A percentile compares a stretch with the other conserved stretches of the same genome.
Conservation (phyloP, 2,113 vertebrate species). For the Sinocyclocheilus rhinocerous region DNA sequence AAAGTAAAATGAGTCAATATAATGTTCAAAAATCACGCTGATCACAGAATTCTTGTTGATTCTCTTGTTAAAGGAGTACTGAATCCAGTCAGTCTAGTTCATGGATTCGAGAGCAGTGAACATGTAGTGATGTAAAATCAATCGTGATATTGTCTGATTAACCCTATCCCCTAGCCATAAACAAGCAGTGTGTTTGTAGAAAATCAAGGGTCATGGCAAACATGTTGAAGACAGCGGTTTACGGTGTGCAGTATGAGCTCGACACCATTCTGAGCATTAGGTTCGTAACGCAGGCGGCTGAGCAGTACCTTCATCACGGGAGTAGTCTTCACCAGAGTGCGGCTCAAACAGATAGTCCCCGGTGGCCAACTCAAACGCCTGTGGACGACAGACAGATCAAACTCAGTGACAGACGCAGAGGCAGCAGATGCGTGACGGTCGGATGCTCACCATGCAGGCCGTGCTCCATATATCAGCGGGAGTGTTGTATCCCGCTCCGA, state of each 20-base stretch:
- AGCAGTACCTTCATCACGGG: conserved; percentile 91
- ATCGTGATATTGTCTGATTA: too few relatives aligned
- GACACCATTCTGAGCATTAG: background rate
- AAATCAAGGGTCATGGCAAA: background rate
- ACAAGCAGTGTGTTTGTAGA: too few relatives aligned
- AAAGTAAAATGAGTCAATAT: background rate
- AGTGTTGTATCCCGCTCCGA: conserved; percentile 97
- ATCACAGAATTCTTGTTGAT: too few relatives aligned
- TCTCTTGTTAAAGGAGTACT: too few relatives aligned
- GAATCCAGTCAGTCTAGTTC: too few relatives aligned
- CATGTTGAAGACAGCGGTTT: background rate
- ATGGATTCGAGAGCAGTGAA: too few relatives aligned
- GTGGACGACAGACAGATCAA: conserved; percentile 37
- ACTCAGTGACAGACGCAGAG: background rate
- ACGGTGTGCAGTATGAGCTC: background rate
- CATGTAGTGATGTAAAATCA: too few relatives aligned
- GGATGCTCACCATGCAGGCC: conserved; percentile 92
- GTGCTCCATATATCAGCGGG: conserved; percentile 99
- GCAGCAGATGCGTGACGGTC: background rate
- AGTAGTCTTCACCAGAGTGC: conserved; percentile 98
- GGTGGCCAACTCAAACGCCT: conserved; percentile 97
- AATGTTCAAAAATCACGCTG: too few relatives aligned
- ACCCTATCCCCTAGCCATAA: too few relatives aligned
- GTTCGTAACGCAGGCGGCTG: background rate
- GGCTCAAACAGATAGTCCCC: conserved; percentile 98